Conservation (phyloP, 2,888 invertebrate species). For the Cynaeus angustus region DNA sequence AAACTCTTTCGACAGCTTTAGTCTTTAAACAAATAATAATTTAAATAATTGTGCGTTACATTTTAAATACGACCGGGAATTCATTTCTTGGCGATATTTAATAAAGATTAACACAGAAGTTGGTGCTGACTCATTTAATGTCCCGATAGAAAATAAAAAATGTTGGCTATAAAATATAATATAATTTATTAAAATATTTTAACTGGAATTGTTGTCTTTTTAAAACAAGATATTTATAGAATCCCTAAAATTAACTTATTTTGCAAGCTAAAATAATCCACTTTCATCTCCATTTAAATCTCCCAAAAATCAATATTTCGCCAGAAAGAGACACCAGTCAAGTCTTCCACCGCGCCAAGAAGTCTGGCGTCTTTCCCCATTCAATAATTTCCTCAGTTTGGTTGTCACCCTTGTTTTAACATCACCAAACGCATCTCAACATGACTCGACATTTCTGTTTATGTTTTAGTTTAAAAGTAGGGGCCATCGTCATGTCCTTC, state of each 20-base stretch:
- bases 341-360: slow-evolving; percentile 47
- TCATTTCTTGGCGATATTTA: no score
- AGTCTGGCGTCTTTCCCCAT: slow-evolving; percentile 46
- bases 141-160: no score
- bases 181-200: no score
- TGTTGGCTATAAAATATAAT: no score
- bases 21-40: slow-evolving; percentile 9
- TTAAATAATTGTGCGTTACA: background rate
- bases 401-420: slow-evolving; percentile 1
- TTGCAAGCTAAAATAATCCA: no score
- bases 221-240: no score
- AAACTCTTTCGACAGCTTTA: slow-evolving; percentile 5
- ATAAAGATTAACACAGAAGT: no score
- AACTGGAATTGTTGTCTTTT: no score
- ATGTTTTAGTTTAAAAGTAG: slow-evolving; percentile 57
- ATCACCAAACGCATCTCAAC: slow-evolving; percentile 13
- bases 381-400: slow-evolving; percentile 13
- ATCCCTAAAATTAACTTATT: no score
- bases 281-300: background rate
- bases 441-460: slow-evolving; percentile 57
- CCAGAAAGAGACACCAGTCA: slow-evolving; percentile 36
- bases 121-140: no score
- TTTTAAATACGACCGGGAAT: no score
- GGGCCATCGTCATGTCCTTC: slow-evolving; percentile 59
- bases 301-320: slow-evolving; percentile 2